Evolutionary conservation across 2,888 invertebrate genomes (phyloP).

Genomic region (Andrena chrysosceles): DNA sequence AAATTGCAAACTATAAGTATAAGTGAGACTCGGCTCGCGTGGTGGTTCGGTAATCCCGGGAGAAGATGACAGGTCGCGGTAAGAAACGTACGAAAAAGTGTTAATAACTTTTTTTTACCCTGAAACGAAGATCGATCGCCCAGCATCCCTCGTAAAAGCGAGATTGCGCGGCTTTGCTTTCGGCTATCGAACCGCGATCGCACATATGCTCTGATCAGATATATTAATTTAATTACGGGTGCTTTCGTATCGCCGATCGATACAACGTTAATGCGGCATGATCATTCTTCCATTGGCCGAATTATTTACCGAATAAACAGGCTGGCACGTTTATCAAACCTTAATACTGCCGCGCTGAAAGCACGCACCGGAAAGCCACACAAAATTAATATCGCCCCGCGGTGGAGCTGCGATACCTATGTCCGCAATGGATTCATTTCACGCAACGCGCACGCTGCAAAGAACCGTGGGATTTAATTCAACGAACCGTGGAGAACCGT

Average conservation of each 20-base stretch:
- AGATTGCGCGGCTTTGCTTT: too few species aligned
- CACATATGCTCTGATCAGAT: background rate
- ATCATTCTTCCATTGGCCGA: background rate
- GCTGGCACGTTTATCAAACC: background rate
- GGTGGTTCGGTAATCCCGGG: background rate
- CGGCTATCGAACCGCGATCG: background rate
- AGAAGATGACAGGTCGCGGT: background rate
- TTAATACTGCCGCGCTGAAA: background rate
- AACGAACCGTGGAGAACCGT: background rate
- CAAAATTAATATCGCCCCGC: slow-evolving; percentile 13
- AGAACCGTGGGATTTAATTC: background rate
- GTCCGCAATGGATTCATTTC: background rate
- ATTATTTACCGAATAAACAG: slow-evolving; percentile 20
- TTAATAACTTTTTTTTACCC: background rate
- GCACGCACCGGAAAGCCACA: background rate
- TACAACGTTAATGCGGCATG: background rate
- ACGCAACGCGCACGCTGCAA: too few species aligned
- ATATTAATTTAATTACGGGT: background rate
- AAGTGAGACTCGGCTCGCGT: background rate
- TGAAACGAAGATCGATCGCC: background rate
- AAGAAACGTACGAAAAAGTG: background rate
- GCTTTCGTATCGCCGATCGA: background rate
- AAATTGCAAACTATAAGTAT: background rate
- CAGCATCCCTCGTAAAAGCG: too few species aligned
- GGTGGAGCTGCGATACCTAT: background rate